Evolutionary conservation across 2,888 invertebrate genomes (phyloP).

Genomic region (Saturnia japonica): DNA sequence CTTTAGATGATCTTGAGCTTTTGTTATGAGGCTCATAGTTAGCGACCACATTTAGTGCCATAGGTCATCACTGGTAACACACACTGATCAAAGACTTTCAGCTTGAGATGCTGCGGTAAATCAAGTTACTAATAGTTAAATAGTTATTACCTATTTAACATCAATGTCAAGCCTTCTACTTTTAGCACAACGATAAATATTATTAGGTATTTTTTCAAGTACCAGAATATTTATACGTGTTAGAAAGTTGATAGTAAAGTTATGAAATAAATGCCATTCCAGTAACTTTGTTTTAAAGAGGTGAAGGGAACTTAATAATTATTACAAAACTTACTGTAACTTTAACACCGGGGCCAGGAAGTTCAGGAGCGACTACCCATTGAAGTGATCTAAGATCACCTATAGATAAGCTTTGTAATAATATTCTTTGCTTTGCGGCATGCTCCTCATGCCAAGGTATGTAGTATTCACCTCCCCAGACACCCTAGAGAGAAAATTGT

Average conservation of each 20-base stretch:
- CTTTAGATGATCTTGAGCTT: too few species aligned
- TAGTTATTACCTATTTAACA: too few species aligned
- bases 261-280: not conserved
- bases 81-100: too few species aligned
- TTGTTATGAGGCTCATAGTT: too few species aligned
- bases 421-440: constrained; percentile 18
- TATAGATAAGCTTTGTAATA: constrained; percentile 27
- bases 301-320: not conserved
- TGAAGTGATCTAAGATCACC: constrained; percentile 35
- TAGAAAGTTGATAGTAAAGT: not conserved
- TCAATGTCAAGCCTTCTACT: too few species aligned
- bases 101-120: too few species aligned
- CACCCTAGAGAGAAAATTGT: not conserved
- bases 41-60: too few species aligned
- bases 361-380: constrained; percentile 33
- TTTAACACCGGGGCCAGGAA: constrained; percentile 24
- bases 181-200: too few species aligned
- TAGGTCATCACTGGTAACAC: too few species aligned
- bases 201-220: too few species aligned
- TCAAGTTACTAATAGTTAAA: too few species aligned
- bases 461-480: constrained; percentile 44
- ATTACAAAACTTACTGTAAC: constrained; percentile 31
- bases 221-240: too few species aligned
- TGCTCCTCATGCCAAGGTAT: constrained; percentile 32
- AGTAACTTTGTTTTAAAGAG: not conserved